Evolutionary conservation across 2,113 vertebrate genomes (phyloP).

Genomic region (Lepidothrix coronata): DNA sequence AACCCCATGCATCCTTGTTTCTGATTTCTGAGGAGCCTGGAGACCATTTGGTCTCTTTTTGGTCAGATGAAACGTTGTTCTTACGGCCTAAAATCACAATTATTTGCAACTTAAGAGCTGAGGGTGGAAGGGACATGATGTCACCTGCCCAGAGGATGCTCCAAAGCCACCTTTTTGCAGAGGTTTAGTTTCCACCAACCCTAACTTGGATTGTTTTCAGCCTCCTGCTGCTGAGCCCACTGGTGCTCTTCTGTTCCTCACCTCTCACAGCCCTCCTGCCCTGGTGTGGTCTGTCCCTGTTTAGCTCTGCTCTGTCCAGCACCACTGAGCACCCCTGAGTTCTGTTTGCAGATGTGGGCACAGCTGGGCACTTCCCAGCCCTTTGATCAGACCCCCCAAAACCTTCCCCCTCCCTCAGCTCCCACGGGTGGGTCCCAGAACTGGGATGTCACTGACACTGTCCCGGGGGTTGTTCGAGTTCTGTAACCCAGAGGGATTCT

Average conservation of each 20-base stretch:
- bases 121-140: neutral
- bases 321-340: fast-evolving
- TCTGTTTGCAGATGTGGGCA: neutral
- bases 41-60: neutral
- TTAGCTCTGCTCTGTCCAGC: neutral
- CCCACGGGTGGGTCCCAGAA: fast-evolving
- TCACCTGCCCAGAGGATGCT: neutral
- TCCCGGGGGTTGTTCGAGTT: neutral
- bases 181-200: neutral
- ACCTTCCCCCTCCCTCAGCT: neutral
- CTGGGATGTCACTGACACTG: fast-evolving
- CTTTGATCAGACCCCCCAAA: neutral
- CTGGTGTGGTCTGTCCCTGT: neutral
- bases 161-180: neutral
- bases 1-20: neutral
- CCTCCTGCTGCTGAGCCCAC: neutral
- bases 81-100: neutral
- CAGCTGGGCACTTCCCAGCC: neutral
- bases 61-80: neutral
- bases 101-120: neutral
- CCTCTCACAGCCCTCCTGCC: neutral
- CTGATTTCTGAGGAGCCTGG: neutral
- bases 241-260: neutral
- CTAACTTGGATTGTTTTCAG: neutral
- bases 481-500: neutral